phyloP scores from a whole-genome alignment of 1,140 invertebrate genomes.

The Bombus vancouverensis region DNA sequence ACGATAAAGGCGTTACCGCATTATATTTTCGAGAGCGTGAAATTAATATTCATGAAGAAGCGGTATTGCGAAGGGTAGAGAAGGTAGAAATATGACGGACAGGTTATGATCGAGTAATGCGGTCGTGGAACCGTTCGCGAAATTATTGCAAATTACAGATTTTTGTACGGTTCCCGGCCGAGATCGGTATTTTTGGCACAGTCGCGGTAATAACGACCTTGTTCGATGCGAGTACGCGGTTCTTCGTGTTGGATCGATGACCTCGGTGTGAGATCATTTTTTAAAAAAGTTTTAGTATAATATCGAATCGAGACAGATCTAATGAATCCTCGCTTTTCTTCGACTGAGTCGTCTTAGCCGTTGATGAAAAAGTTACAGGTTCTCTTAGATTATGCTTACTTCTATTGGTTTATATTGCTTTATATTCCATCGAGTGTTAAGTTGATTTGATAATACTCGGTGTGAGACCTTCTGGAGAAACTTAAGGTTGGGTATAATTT shows the following conservation, averaged over 20 bases:
- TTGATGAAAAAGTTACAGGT: too few relatives aligned
- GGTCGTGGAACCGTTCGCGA: slow-evolving; percentile 54
- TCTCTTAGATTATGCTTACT: too few relatives aligned
- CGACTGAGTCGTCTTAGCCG: too few relatives aligned
- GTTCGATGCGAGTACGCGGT: not conserved
- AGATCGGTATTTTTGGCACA: slow-evolving; percentile 60
- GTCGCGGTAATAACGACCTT: not conserved
- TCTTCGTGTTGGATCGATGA: not conserved
- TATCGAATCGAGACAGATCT: not conserved
- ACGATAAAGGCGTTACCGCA: slow-evolving; percentile 65
- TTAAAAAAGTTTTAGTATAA: not conserved
- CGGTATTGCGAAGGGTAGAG: not conserved
- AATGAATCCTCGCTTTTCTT: too few relatives aligned
- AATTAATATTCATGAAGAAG: slow-evolving; percentile 76
- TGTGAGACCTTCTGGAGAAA: too few relatives aligned
- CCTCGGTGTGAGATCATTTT: not conserved
- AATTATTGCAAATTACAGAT: slow-evolving; percentile 75
- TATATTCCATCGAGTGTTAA: not conserved
- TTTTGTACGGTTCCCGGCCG: slow-evolving; percentile 51
- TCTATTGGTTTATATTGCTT: not conserved
- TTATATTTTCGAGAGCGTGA: slow-evolving; percentile 69
- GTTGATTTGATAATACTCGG: too few relatives aligned
- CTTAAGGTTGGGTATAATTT: not conserved
- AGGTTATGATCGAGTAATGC: slow-evolving; percentile 48
- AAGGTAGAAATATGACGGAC: slow-evolving; percentile 49